Base-by-base conservation (phyloP, 2,888 invertebrate genomes). In the Drosophila falleni region DNA sequence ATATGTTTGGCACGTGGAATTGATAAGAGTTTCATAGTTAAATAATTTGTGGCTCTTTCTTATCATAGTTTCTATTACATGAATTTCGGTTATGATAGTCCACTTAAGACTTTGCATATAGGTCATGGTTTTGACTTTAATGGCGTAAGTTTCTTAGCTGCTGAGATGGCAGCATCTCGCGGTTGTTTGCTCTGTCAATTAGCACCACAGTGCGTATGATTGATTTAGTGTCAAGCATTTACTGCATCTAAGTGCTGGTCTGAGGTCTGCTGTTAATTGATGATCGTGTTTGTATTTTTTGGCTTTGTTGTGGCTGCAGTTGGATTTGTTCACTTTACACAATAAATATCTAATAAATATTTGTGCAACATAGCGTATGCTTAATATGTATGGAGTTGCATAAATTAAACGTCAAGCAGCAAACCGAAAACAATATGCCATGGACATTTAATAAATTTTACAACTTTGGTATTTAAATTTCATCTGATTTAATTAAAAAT, bases 321-420 rank as follows among this genome's bases (percentile, higher is more conserved):
- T 50, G 16, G n/a, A 64, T 63, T 55, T 63, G 60, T 37, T 46
- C 58, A 54, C 60, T 66, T 55, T 39, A 65, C 58, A 33, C 41
- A 64, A 53, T 50, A 55, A 61, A 75, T 71, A 71, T 76, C 78
- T 74, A 87, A 85, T 87, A 85, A 87, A 89, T 74, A 89, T 74
- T 88, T 86, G 78, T 47, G 47, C 89, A 88, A 78, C 76, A 50
- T 68, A 73, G 89, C 83, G 84, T 83, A 86, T 86, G 80, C 75
- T 64, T 74, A 54, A 78, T 64, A 49, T 53, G 41, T 51, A 42
- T 74, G 66, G 41, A n/a, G 37, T 50, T 71, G 87, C 67, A 88
- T 88, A 86, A 84, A 86, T 88, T 86, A 80, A 69, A 80, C 31
- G 55, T 33, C 62, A 53, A 46, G 23, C 23, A 46, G 23, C 63